Base-by-base conservation (phyloP, 2,888 invertebrate species). In the Sesamia inferens region DNA sequence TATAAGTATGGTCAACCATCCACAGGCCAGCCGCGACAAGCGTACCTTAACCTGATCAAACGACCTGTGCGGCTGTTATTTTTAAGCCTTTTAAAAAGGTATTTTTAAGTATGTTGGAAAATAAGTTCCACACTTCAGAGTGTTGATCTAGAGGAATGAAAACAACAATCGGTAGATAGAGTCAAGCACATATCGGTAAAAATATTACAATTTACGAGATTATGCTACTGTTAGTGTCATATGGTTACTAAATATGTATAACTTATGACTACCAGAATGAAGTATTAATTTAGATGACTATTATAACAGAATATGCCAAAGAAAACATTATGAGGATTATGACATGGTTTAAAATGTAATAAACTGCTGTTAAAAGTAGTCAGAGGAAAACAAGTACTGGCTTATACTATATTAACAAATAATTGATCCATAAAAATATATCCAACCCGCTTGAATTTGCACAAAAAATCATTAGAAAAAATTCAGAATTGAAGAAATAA, bases 381-480 rank as follows among this genome's bases (percentile, higher is more conserved):
- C 2, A 13, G 13, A 57, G 2, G 4, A 22, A 74, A 24, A 22
- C 19, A 48, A 57, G 0, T 14, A 4, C 6, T 5, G 19, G 39
- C 0, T 31, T 74, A 44, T 55, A 16, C 24, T 7, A 14, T 2
- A 31, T 0, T 31, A 42, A 61, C 0, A 1, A 14, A 31, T 58
- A 42, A 22, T 6, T 24, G 3, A 13, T 16, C 10, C 4, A 67
- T n/a, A 59, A 67, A 74, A 6, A 75, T 51, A 44, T 55, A 24
- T 39, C 57, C 51, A 71, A n/a, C n/a, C 16, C 58, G 22, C 44
- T 57, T 31, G 42, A 57, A 57, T 42, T 76, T 19, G 19, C 44
- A 71, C 44, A 63, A 70, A 39, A 1, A 4, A 16, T 70, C 3
- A 16, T 44, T 22, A 70, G 0, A 71, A 63, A 76, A 63, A 63